Conservation (phyloP, 2,888 invertebrate genomes). For the Spodoptera littoralis region DNA sequence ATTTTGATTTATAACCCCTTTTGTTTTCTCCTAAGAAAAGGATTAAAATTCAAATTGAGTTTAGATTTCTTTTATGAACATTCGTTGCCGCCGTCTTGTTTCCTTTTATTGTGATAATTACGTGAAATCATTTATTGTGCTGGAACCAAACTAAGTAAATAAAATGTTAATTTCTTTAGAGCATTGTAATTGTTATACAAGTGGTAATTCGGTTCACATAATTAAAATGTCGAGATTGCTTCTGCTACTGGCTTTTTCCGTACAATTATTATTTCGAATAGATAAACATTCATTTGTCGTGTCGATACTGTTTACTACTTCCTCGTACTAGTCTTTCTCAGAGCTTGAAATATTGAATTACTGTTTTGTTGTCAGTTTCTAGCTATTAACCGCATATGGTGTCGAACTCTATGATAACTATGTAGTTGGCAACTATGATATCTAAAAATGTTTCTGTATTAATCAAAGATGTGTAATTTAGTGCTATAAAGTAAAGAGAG, state of each 20-base stretch:
- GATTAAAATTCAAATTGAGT: slow-evolving; percentile 49
- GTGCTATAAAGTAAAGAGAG: too few relatives aligned
- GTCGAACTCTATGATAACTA: too few relatives aligned
- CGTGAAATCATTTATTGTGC: slow-evolving; percentile 41
- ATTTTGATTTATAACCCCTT: slow-evolving; percentile 65
- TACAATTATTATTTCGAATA: neutral
- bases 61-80: slow-evolving; percentile 20
- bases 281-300: neutral
- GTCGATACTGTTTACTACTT: too few relatives aligned
- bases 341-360: too few relatives aligned
- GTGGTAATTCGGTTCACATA: slow-evolving; percentile 15
- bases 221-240: slow-evolving; percentile 1
- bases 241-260: neutral
- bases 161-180: slow-evolving; percentile 10
- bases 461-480: too few relatives aligned
- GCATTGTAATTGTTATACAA: slow-evolving; percentile 23
- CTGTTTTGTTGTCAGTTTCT: too few relatives aligned
- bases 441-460: too few relatives aligned
- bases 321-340: too few relatives aligned
- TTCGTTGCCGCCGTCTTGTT: slow-evolving; percentile 15
- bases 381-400: too few relatives aligned
- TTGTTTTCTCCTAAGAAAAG: slow-evolving; percentile 59
- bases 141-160: slow-evolving; percentile 28
- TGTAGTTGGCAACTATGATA: too few relatives aligned
- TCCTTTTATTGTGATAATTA: slow-evolving; percentile 48